Base-by-base conservation (phyloP, 2,888 invertebrate genomes). In the Spisula solida region DNA sequence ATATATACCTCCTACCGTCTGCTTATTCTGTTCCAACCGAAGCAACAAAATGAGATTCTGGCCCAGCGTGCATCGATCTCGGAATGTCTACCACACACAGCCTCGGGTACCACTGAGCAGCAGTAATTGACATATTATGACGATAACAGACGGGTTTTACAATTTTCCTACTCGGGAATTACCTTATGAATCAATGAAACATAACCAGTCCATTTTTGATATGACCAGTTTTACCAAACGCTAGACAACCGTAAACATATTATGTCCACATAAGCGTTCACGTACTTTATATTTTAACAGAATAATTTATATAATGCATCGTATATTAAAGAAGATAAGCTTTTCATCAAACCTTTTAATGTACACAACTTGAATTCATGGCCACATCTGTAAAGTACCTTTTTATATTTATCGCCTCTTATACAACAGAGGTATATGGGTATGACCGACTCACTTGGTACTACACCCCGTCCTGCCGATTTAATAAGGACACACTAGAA, bases 111-210 rank as follows among this genome's bases (percentile, higher is more conserved):
- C 60, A 66, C 0, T 66, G 60, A n/a, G 25, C 25, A 25, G 10
- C 60, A n/a, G 60, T 25, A 66, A 66, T 66, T 66, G 60, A 66
- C 60, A n/a, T n/a, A 66, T 66, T 66, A 66, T 66, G 60, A 66
- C 60, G 25, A 66, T 66, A 66, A 66, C 60, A 66, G 60, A 66
- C 60, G n/a, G n/a, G 60, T 25, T 66, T 66, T 66, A 66, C n/a
- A 6, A n/a, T 25, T 12, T 8, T 66, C n/a, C 51, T n/a, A 66
- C 60, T 66, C 25, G 60, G 12, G 60, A 66, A n/a, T 25, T n/a
- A 66, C 60, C 60, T 66, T n/a, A 10, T 66, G 25, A 66, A 66
- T 66, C 25, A 25, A 60, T 60, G 60, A 60, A 60, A 60, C 60
- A 60, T 60, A 60, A n/a, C 60, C 25, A 25, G 60, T 66, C 60